Base-by-base conservation (phyloP, 2,113 vertebrate genomes). In the Psephotus haematonotus region DNA sequence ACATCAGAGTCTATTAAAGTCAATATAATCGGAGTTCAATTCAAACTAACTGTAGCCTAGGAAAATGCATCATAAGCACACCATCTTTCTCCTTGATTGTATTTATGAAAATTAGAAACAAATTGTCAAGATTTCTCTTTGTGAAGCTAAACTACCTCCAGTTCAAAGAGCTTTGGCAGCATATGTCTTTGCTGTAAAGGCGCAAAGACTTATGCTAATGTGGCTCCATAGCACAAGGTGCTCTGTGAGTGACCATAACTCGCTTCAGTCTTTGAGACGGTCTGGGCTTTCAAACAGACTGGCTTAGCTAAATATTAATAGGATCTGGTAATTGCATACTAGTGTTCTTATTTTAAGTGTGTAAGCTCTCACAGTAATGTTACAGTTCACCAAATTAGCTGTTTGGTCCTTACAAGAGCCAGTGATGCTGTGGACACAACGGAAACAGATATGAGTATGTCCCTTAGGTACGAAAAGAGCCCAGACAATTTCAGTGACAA, bases 171-270 rank as follows among this genome's bases (percentile, higher is more conserved):
- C 13, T 87, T n/a, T 78, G 49, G 27, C 49, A 83, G 18, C 0
- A 1, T 13, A 27, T 6, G 15, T 3, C 59, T 79, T 46, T 41
- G n/a, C 5, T 33, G 17, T 41, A 39, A 90, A 85, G 18, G 41
- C 1, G 1, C 1, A 49, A 31, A 67, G 22, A 52, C 23, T 64
- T 33, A 53, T 9, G 16, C 24, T 14, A 27, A 46, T 0, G 0
- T 41, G 23, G 33, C 41, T 65, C 23, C 27, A 52, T 0, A 59
- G 55, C 1, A 0, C 4, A 69, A 33, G 35, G 49, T 23, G 17
- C 3, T 71, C 29, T 68, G 24, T 31, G 33, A 49, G 41, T 19
- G 47, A 14, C 9, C 0, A 2, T 24, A 52, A 47, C 35, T 49
- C 2, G 0, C 22, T 60, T 35, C 39, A 92, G 52, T 10, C 41